Percentiles rank a stretch among this genome's conserved stretches.
phyloP scores from a whole-genome alignment of 2,797 vertebrate genomes.

The Stomatorhinus walkeri region DNA sequence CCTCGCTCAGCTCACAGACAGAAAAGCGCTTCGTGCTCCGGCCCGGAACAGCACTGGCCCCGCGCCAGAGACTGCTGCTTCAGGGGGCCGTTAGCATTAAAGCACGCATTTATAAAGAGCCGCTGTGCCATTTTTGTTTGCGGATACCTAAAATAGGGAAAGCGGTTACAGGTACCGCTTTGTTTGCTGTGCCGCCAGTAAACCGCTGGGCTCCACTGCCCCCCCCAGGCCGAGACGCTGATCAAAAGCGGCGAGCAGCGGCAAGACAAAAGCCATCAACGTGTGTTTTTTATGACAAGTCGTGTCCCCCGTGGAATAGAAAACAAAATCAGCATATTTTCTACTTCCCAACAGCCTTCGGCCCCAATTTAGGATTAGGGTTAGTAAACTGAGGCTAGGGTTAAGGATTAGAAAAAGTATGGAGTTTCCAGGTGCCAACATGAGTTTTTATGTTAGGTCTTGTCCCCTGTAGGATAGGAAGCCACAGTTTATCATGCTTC shows the following conservation, averaged over 20 bases:
- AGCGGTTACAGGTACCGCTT: neutral
- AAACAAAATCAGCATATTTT: too few species aligned
- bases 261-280: neutral
- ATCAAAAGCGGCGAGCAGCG: neutral
- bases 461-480: too few species aligned
- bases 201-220: neutral
- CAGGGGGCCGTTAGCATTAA: neutral
- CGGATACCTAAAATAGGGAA: neutral
- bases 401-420: too few species aligned
- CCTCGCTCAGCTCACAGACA: neutral
- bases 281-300: neutral
- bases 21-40: neutral
- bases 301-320: too few species aligned
- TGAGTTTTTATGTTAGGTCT: too few species aligned
- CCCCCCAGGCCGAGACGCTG: neutral
- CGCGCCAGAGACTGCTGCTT: neutral
- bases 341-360: too few species aligned
- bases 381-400: too few species aligned
- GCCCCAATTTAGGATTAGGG: too few species aligned
- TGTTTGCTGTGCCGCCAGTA: neutral
- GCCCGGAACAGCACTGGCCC: neutral
- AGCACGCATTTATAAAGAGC: neutral
- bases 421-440: too few species aligned
- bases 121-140: neutral
- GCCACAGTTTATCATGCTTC: too few species aligned